Conservation (phyloP, 2,888 invertebrate species). For the Acanthopleura granulata region DNA sequence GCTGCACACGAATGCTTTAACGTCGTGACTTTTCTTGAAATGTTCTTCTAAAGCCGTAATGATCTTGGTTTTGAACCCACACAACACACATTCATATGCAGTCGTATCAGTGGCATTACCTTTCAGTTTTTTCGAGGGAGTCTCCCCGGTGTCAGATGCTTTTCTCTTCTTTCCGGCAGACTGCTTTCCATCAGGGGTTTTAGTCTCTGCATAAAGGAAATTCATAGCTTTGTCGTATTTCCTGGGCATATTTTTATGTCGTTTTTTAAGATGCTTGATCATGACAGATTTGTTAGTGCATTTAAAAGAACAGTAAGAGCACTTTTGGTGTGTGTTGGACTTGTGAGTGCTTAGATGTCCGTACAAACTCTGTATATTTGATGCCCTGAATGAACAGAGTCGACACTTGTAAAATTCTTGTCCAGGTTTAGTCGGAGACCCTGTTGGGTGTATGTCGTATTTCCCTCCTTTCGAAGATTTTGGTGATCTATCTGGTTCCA, state of each 20-base stretch:
- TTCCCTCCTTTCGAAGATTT: no score
- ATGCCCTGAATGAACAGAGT: neutral
- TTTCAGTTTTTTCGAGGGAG: neutral
- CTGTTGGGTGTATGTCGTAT: neutral
- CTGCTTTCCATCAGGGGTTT: neutral
- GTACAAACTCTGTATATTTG: neutral
- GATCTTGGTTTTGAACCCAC: neutral
- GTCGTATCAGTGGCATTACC: neutral
- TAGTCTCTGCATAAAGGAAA: neutral
- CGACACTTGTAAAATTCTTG: neutral
- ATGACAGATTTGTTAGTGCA: neutral
- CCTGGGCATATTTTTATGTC: neutral
- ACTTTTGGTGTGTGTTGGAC: neutral
- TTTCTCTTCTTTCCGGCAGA: neutral
- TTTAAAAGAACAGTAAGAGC: neutral
- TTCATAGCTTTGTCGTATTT: neutral
- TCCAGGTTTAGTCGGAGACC: neutral
- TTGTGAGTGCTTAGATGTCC: neutral
- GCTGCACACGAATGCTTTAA: conserved; percentile 37
- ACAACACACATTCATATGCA: conserved; percentile 1
- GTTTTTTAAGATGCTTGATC: neutral
- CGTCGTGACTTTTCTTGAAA: conserved; percentile 25
- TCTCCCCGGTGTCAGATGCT: neutral
- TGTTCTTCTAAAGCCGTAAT: neutral
- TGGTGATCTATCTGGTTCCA: no score